A percentile compares a stretch with the other conserved stretches of the same genome.
These are phyloP conservation scores for Brenthis ino DNA, from an alignment of 2,888 invertebrate genomes.

Conservation along the genomic window DNA sequence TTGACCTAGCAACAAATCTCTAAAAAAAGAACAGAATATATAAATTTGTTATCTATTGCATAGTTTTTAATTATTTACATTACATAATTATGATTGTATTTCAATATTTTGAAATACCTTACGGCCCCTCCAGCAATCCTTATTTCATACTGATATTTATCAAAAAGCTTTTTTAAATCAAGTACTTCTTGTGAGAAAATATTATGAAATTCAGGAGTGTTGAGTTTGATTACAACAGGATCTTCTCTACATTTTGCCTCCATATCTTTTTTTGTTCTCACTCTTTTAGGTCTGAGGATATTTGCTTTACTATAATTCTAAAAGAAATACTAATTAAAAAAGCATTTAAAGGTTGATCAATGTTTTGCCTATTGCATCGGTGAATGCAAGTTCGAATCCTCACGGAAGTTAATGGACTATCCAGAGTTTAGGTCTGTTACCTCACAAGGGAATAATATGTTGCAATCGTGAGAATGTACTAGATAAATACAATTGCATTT, in stretches of 20 bases:
- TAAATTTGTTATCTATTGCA: too few species aligned
- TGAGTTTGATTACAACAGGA: slow-evolving; percentile 87
- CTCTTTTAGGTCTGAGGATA: slow-evolving; percentile 44
- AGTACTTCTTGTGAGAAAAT: slow-evolving; percentile 92
- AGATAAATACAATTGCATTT: too few species aligned
- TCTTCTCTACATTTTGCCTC: slow-evolving; percentile 74
- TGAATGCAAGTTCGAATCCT: too few species aligned
- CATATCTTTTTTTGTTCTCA: slow-evolving; percentile 60
- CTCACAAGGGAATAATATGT: too few species aligned
- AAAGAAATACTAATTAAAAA: not conserved
- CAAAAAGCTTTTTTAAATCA: slow-evolving; percentile 87
- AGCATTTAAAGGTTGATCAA: not conserved
- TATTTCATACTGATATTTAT: slow-evolving; percentile 91
- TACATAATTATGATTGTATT: slow-evolving; percentile 20
- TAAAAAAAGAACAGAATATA: slow-evolving; percentile 44
- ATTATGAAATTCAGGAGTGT: slow-evolving; percentile 87
- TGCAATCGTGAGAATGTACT: too few species aligned
- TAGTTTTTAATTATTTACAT: not conserved
- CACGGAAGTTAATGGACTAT: too few species aligned
- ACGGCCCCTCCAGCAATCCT: slow-evolving; percentile 99
- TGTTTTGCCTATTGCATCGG: too few species aligned
- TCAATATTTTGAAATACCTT: slow-evolving; percentile 69
- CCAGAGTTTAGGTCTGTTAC: too few species aligned
- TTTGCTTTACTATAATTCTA: slow-evolving; percentile 39
- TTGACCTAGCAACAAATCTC: slow-evolving; percentile 90